Evolutionary conservation across 2,797 vertebrate genomes (phyloP), one percentile per base, ranked within the genome.

Genomic region (Xyrichtys novacula): DNA sequence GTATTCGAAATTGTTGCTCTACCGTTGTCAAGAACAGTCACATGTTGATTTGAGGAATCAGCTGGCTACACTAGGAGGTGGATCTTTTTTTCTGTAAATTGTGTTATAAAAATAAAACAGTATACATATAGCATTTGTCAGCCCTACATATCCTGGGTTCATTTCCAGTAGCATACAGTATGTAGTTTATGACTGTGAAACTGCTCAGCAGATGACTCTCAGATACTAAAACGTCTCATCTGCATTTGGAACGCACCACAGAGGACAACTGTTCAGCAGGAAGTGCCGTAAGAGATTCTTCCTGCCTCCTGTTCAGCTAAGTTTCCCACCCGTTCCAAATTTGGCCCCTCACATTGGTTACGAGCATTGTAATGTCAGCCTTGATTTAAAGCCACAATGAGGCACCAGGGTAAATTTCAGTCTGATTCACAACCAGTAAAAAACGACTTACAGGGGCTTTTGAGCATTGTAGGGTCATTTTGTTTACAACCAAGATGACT

Each of bases 21-120:
- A 40, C 29, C 66, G 64, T 43, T 69, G 64, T 43, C 47, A 15
- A 67, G 20, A 38, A 26, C 10, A 36, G 46, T 55, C 15, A 17
- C 5, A 50, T 65, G 31, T 65, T 32, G 48, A 55, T 49, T 19
- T 54, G 20, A 71, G 22, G n/a, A 36, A 59, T 58, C 29, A 28
- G 23, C 31, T 40, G 46, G n/a, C 28, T 19, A 20, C 26, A 52
- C 44, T 12, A 5, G 29, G 20, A 42, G 16, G 28, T 9, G 6
- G 28, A 40, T 19, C 10, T 48, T 38, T 31, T 19, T 31, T 19
- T 22, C 16, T 14, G 11, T 22, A 2, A 12, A 8, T n/a, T 25
- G 2, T 38, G 7, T 23, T n/a, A 44, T 42, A 40, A 12, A 39
- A 60, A 60, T 43, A 26, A 5, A 31, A 6, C 25, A 40, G 8